phyloP scores from a whole-genome alignment of 2,888 invertebrate species.

The Lycophotia porphyrea region DNA sequence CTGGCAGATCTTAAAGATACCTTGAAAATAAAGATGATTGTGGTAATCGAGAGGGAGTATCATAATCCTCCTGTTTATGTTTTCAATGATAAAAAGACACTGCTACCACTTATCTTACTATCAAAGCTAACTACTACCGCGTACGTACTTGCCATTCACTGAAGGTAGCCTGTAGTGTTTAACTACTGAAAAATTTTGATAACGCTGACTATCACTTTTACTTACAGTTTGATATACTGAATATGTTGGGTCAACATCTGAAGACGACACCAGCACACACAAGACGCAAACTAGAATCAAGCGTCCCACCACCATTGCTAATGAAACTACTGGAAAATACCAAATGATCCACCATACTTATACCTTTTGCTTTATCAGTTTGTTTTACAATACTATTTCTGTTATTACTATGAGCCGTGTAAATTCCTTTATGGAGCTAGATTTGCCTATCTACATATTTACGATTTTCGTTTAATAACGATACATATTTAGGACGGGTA shows the following conservation, averaged over 20 bases:
- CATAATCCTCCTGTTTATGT: background rate
- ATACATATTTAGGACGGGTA: slow-evolving; percentile 22
- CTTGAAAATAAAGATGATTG: background rate
- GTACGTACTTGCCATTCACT: background rate
- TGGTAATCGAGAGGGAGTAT: background rate
- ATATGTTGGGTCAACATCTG: slow-evolving; percentile 7
- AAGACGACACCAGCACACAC: slow-evolving; percentile 26
- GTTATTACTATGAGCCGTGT: slow-evolving; percentile 25
- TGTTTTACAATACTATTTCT: slow-evolving; percentile 37
- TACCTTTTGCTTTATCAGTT: slow-evolving; percentile 53
- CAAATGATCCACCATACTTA: slow-evolving; percentile 20
- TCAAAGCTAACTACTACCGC: background rate
- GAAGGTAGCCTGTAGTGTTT: background rate
- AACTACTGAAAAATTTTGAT: slow-evolving; percentile 3
- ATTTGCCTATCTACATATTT: slow-evolving; percentile 45
- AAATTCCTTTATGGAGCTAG: slow-evolving; percentile 26
- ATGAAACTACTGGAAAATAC: slow-evolving; percentile 16
- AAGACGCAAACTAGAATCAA: slow-evolving; percentile 29
- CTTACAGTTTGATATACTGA: slow-evolving; percentile 62
- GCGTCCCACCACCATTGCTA: slow-evolving; percentile 32
- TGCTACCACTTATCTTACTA: background rate
- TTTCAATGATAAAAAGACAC: background rate
- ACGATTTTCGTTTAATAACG: slow-evolving; percentile 25
- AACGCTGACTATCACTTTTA: background rate
- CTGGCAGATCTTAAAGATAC: too few species aligned